Percentiles rank a stretch among this genome's conserved stretches.
phyloP scores from a whole-genome alignment of 2,888 invertebrate species.

The Omphaloscelis lunosa region DNA sequence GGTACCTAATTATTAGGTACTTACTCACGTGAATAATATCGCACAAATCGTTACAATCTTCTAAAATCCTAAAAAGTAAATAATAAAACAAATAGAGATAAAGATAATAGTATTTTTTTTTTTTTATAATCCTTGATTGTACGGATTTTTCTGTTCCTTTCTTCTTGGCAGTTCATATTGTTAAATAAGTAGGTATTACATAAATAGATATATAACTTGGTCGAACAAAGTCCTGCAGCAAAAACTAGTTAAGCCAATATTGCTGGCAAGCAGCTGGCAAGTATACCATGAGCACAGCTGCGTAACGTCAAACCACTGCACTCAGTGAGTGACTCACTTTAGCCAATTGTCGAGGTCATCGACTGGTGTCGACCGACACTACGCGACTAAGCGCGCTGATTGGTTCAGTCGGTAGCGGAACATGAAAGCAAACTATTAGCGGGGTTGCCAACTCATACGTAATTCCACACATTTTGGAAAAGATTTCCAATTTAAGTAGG shows the following conservation, averaged over 20 bases:
- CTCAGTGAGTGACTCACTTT: conserved; percentile 35
- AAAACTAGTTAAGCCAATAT: not conserved
- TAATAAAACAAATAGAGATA: not conserved
- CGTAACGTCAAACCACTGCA: conserved; percentile 11
- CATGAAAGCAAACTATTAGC: conserved; percentile 39
- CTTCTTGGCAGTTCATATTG: not conserved
- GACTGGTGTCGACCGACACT: conserved; percentile 44
- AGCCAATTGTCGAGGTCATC: conserved; percentile 44
- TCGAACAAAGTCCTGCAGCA: not conserved
- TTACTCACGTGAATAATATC: too few relatives aligned
- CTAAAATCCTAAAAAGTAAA: not conserved
- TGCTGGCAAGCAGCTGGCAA: conserved; percentile 8
- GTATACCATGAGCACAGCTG: not conserved
- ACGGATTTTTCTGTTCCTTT: not conserved
- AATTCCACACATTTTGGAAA: conserved; percentile 18
- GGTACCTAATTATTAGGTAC: too few relatives aligned
- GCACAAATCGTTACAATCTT: not conserved
- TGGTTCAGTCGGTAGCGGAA: conserved; percentile 49
- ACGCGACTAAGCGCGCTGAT: conserved; percentile 56
- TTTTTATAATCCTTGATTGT: not conserved
- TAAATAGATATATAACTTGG: not conserved
- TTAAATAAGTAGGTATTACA: too few relatives aligned
- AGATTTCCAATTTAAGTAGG: not conserved
- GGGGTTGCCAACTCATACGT: conserved; percentile 42
- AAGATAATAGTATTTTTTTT: not conserved